These are phyloP conservation scores for Pseudomyrmex cubaensis DNA, from an alignment of 1,140 invertebrate species.

Conservation along the genomic window DNA sequence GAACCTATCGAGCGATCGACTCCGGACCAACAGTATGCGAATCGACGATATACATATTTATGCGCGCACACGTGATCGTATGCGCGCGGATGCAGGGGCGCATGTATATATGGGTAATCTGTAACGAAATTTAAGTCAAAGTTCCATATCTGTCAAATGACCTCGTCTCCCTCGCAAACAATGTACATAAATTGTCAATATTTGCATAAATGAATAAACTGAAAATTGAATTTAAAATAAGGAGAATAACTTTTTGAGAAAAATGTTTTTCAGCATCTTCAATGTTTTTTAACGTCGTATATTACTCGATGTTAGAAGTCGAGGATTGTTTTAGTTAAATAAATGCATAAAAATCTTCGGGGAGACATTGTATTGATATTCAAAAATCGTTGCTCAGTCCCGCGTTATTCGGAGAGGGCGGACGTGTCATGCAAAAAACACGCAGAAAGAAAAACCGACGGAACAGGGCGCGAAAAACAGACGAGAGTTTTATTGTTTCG, in stretches of 20 bases:
- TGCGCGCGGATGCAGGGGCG: slow-evolving; percentile 7
- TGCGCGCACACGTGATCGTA: slow-evolving; percentile 22
- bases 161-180: background rate
- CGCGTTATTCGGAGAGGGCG: background rate
- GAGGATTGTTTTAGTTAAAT: too few relatives aligned
- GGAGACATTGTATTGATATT: too few relatives aligned
- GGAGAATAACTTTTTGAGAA: background rate
- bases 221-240: background rate
- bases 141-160: background rate
- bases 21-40: slow-evolving; percentile 4
- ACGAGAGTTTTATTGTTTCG: slow-evolving; percentile 39
- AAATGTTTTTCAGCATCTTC: background rate
- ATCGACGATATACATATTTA: slow-evolving; percentile 47
- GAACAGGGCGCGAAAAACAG: background rate
- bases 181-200: background rate
- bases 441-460: background rate
- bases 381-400: background rate
- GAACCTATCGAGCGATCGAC: background rate
- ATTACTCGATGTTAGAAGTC: too few relatives aligned
- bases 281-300: too few relatives aligned
- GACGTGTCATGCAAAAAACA: background rate
- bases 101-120: background rate
- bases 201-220: background rate
- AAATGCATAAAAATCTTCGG: too few relatives aligned
- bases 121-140: background rate